Percentiles rank a stretch among this genome's conserved stretches.
Evolutionary conservation across 2,113 vertebrate genomes (phyloP).

Genomic region (Plectropomus leopardus): DNA sequence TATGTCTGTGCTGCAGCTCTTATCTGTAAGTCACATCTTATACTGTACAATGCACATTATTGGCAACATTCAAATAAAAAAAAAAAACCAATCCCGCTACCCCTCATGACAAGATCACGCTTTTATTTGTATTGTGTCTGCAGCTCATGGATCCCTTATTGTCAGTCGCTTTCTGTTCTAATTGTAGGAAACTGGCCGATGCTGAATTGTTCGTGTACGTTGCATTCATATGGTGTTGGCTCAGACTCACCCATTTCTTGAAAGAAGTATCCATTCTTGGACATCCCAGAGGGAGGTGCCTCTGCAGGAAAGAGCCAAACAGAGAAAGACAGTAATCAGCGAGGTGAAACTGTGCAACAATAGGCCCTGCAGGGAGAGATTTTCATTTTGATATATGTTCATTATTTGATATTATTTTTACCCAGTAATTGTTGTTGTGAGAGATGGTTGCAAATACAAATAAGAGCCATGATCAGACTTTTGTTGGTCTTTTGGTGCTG

Average conservation of each 20-base stretch:
- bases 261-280: conserved; percentile 94
- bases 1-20: conserved; percentile 25
- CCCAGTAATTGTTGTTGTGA: conserved; percentile 7
- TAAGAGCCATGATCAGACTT: not conserved
- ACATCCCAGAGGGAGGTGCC: conserved; percentile 89
- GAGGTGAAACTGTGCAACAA: conserved; percentile 27
- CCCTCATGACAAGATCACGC: not conserved
- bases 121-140: not conserved
- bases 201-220: not conserved
- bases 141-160: not conserved
- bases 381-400: not conserved
- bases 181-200: not conserved
- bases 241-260: conserved; percentile 93
- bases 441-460: conserved; percentile 29
- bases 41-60: conserved; percentile 17
- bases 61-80: not conserved
- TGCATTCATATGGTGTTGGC: not conserved
- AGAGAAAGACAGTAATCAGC: conserved; percentile 49
- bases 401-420: conserved; percentile 32
- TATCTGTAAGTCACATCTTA: conserved; percentile 26
- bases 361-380: conserved; percentile 12
- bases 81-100: not conserved
- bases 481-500: not conserved
- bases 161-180: not conserved
- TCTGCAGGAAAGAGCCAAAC: conserved; percentile 74